These are phyloP conservation scores for Chloroclystis v-ata DNA, from an alignment of 2,888 invertebrate genomes.

Conservation along the genomic window DNA sequence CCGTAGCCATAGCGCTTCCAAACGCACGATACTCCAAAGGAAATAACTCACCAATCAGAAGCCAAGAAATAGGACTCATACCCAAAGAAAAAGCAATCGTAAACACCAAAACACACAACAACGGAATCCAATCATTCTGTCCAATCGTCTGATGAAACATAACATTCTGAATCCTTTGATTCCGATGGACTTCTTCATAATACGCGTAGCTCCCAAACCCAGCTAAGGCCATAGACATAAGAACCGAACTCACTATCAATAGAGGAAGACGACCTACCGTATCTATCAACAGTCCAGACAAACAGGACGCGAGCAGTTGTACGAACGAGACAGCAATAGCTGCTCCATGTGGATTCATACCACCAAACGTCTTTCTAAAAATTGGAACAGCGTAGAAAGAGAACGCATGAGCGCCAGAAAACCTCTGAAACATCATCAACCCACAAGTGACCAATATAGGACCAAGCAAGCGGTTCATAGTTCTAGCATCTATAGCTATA, in stretches of 20 bases:
- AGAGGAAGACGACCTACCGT: slow-evolving; percentile 90
- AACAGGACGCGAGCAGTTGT: slow-evolving; percentile 88
- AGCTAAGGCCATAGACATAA: slow-evolving; percentile 91
- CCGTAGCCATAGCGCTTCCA: slow-evolving; percentile 91
- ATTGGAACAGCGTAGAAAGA: slow-evolving; percentile 92
- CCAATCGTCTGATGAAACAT: slow-evolving; percentile 75
- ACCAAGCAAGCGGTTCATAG: slow-evolving; percentile 75
- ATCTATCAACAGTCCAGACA: slow-evolving; percentile 90
- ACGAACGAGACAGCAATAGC: slow-evolving; percentile 92
- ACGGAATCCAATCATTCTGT: slow-evolving; percentile 88
- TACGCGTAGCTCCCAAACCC: slow-evolving; percentile 91
- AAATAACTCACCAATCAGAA: slow-evolving; percentile 89
- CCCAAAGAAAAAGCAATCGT: slow-evolving; percentile 92
- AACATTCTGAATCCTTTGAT: slow-evolving; percentile 71
- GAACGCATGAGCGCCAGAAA: slow-evolving; percentile 89
- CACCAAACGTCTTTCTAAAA: slow-evolving; percentile 89
- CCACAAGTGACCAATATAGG: slow-evolving; percentile 90
- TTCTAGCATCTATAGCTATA: slow-evolving; percentile 61
- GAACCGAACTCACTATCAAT: slow-evolving; percentile 88
- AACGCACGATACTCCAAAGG: slow-evolving; percentile 90
- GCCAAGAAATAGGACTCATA: slow-evolving; percentile 92
- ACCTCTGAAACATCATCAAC: slow-evolving; percentile 93
- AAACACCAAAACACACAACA: slow-evolving; percentile 89
- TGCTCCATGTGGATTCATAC: slow-evolving; percentile 89
- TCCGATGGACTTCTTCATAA: slow-evolving; percentile 83